phyloP scores from a whole-genome alignment of 2,888 invertebrate species.

The Cristatella mucedo region DNA sequence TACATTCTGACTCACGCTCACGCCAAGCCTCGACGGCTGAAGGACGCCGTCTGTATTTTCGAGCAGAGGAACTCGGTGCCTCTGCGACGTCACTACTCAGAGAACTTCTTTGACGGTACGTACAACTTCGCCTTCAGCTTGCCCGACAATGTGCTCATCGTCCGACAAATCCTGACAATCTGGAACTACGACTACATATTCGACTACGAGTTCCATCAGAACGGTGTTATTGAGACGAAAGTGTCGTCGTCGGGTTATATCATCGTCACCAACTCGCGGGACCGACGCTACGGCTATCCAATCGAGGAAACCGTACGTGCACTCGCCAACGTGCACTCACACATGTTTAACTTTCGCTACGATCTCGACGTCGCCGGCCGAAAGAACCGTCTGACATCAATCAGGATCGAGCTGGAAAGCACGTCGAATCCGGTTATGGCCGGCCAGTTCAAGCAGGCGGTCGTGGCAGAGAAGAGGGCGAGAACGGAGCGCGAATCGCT shows the following conservation, averaged over 20 bases:
- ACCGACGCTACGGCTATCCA: conserved; percentile 17
- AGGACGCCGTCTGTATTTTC: conserved; percentile 19
- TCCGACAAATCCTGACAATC: conserved; percentile 15
- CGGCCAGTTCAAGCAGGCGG: too few species aligned
- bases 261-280: conserved; percentile 17
- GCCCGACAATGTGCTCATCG: conserved; percentile 16
- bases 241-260: conserved; percentile 27
- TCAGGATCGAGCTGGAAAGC: too few species aligned
- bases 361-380: conserved; percentile 6
- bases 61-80: conserved; percentile 23
- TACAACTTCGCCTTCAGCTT: conserved; percentile 16
- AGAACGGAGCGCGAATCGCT: conserved; percentile 20
- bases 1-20: conserved; percentile 17
- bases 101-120: conserved; percentile 15
- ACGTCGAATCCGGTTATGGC: too few species aligned
- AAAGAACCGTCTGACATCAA: too few species aligned
- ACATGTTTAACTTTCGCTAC: conserved; percentile 25
- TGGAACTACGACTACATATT: conserved; percentile 22
- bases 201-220: conserved; percentile 18
- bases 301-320: conserved; percentile 16
- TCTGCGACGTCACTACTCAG: conserved; percentile 16
- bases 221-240: conserved; percentile 22
- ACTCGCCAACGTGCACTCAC: conserved; percentile 23
- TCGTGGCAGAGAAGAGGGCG: background rate
- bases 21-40: conserved; percentile 9